Percentiles rank a stretch among this genome's conserved stretches.
Conservation (phyloP, 1,140 invertebrate genomes). For the Campoletis sonorensis region DNA sequence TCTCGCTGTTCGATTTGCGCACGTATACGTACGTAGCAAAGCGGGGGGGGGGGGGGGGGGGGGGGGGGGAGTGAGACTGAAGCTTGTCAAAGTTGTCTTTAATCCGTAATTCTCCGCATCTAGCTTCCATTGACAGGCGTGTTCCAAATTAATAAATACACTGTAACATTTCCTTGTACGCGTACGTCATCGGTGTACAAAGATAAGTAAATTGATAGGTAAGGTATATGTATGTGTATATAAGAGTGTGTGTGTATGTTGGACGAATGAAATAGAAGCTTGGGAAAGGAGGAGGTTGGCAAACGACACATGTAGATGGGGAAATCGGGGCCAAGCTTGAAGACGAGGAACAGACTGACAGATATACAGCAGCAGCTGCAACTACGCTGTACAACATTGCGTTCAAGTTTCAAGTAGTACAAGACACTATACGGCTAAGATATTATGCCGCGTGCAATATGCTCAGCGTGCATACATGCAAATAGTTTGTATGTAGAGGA, state of each 20-base stretch:
- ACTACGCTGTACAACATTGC: not conserved
- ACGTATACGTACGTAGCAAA: not conserved
- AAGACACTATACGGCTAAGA: not conserved
- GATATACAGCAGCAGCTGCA: not conserved
- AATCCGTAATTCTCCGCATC: not conserved
- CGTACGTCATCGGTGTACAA: not conserved
- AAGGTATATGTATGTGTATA: too few relatives aligned
- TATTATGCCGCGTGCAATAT: not conserved
- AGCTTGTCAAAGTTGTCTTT: not conserved
- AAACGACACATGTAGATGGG: not conserved
- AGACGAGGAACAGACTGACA: constrained; percentile 2
- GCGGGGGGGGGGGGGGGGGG: too few relatives aligned
- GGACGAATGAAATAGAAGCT: not conserved
- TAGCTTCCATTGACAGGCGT: not conserved
- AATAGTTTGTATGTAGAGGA: not conserved
- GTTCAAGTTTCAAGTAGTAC: constrained; percentile 17
- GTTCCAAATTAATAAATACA: not conserved
- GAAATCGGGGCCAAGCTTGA: not conserved
- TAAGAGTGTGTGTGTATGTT: not conserved
- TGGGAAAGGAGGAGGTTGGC: not conserved
- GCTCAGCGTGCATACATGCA: not conserved
- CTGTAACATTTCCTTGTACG: not conserved
- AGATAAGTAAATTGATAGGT: not conserved
- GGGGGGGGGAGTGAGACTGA: not conserved
- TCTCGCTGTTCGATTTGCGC: not conserved